phyloP scores from a whole-genome alignment of 2,113 vertebrate species.

The Centrocercus urophasianus region DNA sequence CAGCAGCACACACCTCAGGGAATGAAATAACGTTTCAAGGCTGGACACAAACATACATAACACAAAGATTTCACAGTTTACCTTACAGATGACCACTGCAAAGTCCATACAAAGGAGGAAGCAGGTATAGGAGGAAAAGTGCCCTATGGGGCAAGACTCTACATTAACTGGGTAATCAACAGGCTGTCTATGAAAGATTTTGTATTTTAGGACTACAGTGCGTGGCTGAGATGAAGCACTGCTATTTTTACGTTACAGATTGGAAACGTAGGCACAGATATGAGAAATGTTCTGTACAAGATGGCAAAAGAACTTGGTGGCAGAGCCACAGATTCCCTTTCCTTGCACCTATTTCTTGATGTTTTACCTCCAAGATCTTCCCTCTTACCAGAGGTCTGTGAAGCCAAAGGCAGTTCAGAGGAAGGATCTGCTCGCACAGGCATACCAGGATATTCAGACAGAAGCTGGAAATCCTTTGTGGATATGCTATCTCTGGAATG shows the following conservation, averaged over 20 bases:
- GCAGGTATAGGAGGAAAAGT: not conserved
- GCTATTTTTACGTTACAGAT: not conserved
- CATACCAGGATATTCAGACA: not conserved
- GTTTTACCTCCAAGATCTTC: not conserved
- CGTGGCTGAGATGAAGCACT: not conserved
- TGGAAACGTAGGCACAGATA: not conserved
- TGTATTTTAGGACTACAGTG: not conserved
- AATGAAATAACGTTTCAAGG: not conserved
- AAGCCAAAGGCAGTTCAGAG: not conserved
- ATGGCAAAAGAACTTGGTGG: not conserved
- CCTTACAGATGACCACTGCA: not conserved
- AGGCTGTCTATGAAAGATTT: not conserved
- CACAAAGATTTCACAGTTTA: not conserved
- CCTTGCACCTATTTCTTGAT: not conserved
- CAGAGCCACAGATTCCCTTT: not conserved
- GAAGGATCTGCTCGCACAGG: not conserved
- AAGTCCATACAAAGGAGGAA: not conserved
- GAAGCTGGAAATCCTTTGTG: not conserved
- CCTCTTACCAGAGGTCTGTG: not conserved
- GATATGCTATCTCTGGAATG: rapidly evolving
- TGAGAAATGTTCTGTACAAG: not conserved
- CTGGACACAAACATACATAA: not conserved
- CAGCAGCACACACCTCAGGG: constrained; percentile 50
- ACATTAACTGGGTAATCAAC: not conserved
- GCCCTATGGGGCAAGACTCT: not conserved